Evolutionary conservation across 2,113 vertebrate species (phyloP), one percentile per base, ranked within the genome.

Genomic region (Ceyx melanurus): DNA sequence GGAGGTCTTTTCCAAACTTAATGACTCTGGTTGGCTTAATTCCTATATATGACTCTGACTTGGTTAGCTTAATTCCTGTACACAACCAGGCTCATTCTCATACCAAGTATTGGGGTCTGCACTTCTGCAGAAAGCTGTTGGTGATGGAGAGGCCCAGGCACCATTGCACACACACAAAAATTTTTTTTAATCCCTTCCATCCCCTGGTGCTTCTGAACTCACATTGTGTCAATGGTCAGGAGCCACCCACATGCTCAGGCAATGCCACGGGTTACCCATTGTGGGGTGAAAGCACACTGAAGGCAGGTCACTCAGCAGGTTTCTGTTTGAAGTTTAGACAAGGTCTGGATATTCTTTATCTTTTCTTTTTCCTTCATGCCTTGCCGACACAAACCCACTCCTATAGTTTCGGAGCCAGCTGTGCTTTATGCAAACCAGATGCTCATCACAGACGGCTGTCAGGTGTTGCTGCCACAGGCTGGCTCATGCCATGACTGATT

Each of bases 271-370:
- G 29, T 4, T 86, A 45, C 40, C 45, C 33, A 2, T 16, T 2
- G 0, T 3, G 10, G 23, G 5, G 6, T 7, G 20, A 64, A 0
- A 2, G 28, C 65, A 31, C 2, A 2, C 0, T 11, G 14, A 71
- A 60, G 67, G 25, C 50, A 37, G 62, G n/a, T 45, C 67, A 46
- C 86, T 54, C 83, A 35, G 43, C 67, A 71, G 82, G 74, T 28
- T 82, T 60, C 89, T 61, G 51, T 86, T 74, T 89, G 91, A 93
- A 89, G 33, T 50, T 77, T 15, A 48, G 58, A 20, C 22, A 22
- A 84, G 42, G 60, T 33, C 74, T 92, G 56, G n/a, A 11, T 58
- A 5, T 62, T 62, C 9, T 29, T 83, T 56, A 43, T 45, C 3
- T 43, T 57, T 72, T 48, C 23, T 42, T 18, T 86, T 50, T 21